These are phyloP conservation scores for Echinops telfairi DNA, from an alignment of 2,113 vertebrate species.

Conservation along the genomic window DNA sequence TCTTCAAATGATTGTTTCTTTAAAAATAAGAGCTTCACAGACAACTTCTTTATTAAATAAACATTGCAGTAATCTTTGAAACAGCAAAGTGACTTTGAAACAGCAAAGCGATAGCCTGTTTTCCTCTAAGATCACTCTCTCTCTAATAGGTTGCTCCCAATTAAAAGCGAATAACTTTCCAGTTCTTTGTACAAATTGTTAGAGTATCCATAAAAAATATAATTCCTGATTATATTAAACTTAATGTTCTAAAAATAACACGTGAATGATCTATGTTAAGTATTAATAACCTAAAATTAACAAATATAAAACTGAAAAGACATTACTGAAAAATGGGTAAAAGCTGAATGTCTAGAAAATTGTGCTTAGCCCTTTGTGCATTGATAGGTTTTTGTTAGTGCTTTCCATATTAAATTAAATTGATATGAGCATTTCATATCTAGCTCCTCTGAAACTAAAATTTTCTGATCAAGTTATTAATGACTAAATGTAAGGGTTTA, in stretches of 20 bases:
- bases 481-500: neutral
- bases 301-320: neutral
- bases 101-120: neutral
- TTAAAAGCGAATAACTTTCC: neutral
- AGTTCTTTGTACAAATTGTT: conserved; percentile 13
- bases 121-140: neutral
- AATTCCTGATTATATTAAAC: conserved; percentile 35
- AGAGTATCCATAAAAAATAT: conserved; percentile 7
- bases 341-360: conserved; percentile 23
- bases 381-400: neutral
- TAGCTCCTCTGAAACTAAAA: conserved; percentile 50
- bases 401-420: conserved; percentile 32
- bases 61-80: neutral
- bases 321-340: neutral
- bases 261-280: neutral
- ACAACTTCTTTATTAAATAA: conserved; percentile 24
- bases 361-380: neutral
- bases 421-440: neutral
- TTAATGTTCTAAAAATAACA: conserved; percentile 32
- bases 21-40: conserved; percentile 26
- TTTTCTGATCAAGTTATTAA: conserved; percentile 65
- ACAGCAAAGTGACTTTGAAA: conserved; percentile 44
- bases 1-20: conserved; percentile 46
- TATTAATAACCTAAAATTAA: conserved; percentile 2
- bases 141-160: neutral